A percentile compares a stretch with the other conserved stretches of the same genome.
Evolutionary conservation across 2,888 invertebrate genomes (phyloP).

Genomic region (Sarcophaga rosellei): DNA sequence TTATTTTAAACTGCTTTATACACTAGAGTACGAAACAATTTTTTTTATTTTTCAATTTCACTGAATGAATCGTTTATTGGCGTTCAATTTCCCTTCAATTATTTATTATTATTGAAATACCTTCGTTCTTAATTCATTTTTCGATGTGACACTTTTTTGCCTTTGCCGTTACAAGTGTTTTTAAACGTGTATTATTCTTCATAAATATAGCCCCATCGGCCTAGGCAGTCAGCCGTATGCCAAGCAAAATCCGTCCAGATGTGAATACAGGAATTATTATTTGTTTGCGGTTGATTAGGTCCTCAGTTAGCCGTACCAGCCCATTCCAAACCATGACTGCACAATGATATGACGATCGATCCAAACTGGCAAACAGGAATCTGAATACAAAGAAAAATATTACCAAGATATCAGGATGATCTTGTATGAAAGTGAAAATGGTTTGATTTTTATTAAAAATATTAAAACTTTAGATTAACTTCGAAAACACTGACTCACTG

Average conservation of each 20-base stretch:
- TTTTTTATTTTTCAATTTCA: too few relatives aligned
- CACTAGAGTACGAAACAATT: too few relatives aligned
- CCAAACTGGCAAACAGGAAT: conserved; percentile 39
- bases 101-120: conserved; percentile 30
- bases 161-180: not conserved
- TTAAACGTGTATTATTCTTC: conserved; percentile 49
- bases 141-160: too few relatives aligned
- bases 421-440: too few relatives aligned
- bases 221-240: conserved; percentile 39
- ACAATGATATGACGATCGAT: conserved; percentile 47
- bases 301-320: conserved; percentile 45
- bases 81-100: too few relatives aligned
- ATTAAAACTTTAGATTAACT: too few relatives aligned
- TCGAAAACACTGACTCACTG: too few relatives aligned
- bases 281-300: conserved; percentile 24
- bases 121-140: conserved; percentile 23
- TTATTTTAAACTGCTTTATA: too few relatives aligned
- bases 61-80: too few relatives aligned
- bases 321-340: conserved; percentile 52
- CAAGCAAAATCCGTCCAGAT: conserved; percentile 43
- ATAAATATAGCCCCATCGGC: conserved; percentile 48
- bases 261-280: conserved; percentile 49
- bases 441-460: not conserved
- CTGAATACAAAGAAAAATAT: not conserved
- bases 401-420: too few relatives aligned